phyloP scores from a whole-genome alignment of 2,113 vertebrate genomes.

The Montifringilla adamsi region DNA sequence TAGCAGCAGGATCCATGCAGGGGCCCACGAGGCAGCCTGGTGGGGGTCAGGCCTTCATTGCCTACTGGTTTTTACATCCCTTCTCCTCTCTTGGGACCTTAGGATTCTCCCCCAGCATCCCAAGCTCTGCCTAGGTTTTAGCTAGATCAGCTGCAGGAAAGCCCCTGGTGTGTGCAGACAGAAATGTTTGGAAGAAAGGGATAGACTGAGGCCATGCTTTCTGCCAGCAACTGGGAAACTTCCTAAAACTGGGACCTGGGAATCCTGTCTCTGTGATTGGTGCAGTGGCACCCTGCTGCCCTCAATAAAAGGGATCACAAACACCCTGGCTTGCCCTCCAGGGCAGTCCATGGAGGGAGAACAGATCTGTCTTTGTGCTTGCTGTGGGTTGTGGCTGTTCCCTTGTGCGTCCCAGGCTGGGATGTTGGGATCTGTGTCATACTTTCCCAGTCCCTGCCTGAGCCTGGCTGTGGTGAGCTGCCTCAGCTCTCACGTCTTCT shows the following conservation, averaged over 20 bases:
- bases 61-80: not conserved
- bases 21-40: fast-evolving
- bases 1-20: not conserved
- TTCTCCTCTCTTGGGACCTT: not conserved
- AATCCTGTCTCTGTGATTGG: not conserved
- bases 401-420: not conserved
- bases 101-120: not conserved
- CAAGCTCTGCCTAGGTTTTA: not conserved
- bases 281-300: not conserved
- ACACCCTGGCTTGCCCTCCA: not conserved
- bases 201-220: not conserved
- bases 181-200: not conserved
- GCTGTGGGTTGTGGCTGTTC: not conserved
- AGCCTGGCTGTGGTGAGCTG: not conserved
- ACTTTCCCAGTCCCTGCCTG: not conserved
- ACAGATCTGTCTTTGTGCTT: not conserved
- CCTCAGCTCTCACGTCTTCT: slow-evolving; percentile 33
- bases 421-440: not conserved
- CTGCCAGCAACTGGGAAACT: not conserved
- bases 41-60: not conserved
- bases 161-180: not conserved
- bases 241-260: not conserved
- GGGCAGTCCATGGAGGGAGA: fast-evolving
- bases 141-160: not conserved
- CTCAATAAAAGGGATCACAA: not conserved